Percentiles rank a stretch among this genome's conserved stretches.
phyloP scores from a whole-genome alignment of 2,113 vertebrate genomes.

The Austrofundulus limnaeus region DNA sequence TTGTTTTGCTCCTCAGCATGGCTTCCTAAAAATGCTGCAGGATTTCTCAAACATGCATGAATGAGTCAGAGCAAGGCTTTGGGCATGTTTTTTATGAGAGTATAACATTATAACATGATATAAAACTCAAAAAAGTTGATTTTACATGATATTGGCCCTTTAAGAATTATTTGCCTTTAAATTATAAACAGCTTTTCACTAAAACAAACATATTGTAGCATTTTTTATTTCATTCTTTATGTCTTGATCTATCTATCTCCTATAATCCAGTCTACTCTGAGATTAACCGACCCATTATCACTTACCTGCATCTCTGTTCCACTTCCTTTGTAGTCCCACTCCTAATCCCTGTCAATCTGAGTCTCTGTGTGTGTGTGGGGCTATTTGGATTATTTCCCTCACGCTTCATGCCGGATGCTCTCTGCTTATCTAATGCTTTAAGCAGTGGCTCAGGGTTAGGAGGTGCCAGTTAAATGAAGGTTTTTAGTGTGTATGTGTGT shows the following conservation, averaged over 20 bases:
- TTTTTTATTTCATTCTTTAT: not conserved
- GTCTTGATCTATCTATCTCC: not conserved
- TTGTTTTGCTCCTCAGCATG: no score
- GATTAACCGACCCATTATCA: constrained; percentile 66
- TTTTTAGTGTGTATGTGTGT: constrained; percentile 23
- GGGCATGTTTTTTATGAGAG: no score
- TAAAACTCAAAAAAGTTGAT: no score
- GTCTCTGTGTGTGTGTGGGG: constrained; percentile 37
- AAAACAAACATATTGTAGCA: not conserved
- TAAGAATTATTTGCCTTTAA: no score
- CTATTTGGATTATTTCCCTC: constrained; percentile 60
- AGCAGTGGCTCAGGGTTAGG: constrained; percentile 47
- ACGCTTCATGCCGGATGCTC: constrained; percentile 28
- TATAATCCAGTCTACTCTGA: constrained; percentile 47
- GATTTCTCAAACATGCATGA: no score
- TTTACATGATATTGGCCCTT: no score
- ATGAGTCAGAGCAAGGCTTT: no score
- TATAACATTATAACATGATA: no score
- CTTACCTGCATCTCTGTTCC: constrained; percentile 49
- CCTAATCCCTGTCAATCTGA: constrained; percentile 44
- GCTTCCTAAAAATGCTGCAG: no score
- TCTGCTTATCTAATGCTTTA: constrained; percentile 62
- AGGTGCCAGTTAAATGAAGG: constrained; percentile 53
- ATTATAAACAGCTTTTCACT: not conserved
- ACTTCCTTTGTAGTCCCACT: constrained; percentile 38